These are phyloP conservation scores for Melanocharis versteri DNA, from an alignment of 2,113 vertebrate species.

Conservation along the genomic window DNA sequence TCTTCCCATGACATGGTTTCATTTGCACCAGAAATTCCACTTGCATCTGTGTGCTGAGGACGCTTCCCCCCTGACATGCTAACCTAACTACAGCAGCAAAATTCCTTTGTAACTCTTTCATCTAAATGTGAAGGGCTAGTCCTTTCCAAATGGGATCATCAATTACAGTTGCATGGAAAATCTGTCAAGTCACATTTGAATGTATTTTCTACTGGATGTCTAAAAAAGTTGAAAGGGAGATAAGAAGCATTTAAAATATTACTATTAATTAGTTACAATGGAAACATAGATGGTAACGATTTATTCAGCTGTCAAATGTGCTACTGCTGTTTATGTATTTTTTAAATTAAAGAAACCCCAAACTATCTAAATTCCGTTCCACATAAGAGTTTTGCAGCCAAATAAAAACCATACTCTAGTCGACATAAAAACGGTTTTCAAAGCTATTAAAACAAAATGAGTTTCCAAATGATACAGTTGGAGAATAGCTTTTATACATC, in stretches of 20 bases:
- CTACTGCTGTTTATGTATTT: background rate
- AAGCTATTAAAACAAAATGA: background rate
- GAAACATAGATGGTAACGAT: background rate
- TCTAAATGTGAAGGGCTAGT: background rate
- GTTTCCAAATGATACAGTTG: background rate
- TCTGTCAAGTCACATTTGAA: background rate
- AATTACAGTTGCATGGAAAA: background rate
- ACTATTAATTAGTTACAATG: background rate
- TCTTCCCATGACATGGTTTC: background rate
- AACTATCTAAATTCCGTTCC: background rate
- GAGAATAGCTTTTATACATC: background rate
- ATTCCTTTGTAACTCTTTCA: background rate
- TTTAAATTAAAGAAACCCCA: background rate
- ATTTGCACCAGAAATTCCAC: background rate
- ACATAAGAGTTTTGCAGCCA: background rate
- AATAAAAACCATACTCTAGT: background rate
- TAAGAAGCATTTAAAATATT: background rate
- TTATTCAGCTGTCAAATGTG: background rate
- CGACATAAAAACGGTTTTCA: background rate
- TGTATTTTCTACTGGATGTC: background rate
- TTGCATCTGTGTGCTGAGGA: background rate
- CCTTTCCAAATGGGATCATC: background rate
- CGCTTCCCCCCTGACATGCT: fast-evolving
- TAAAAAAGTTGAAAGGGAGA: background rate
- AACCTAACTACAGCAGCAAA: background rate